Base-by-base conservation (phyloP, 2,113 vertebrate genomes). In the Eudyptes chrysolophus region DNA sequence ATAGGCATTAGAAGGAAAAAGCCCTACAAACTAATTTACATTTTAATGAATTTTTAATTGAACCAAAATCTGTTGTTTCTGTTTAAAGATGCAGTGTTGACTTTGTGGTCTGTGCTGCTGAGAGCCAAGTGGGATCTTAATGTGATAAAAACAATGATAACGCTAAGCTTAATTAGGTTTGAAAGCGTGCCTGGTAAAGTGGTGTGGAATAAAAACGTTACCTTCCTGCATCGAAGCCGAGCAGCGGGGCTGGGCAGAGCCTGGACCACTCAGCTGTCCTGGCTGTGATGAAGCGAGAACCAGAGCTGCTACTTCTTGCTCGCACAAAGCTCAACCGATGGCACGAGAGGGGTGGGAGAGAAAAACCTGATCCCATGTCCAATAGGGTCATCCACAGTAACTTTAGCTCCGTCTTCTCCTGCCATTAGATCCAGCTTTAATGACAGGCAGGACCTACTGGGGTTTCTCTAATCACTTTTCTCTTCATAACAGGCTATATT, bases 1-100 rank as follows among this genome's bases (percentile, higher is more conserved):
- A 96, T 92, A 98, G 95, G 94, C 96, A 95, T 97, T 94, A 92
- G 95, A 97, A 98, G 77, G 44, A 87, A 96, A 89, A 97, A 97
- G 91, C 89, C 90, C 95, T 95, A 98, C 97, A 97, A 98, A 97
- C 98, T 97, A 80, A 98, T 99, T 98, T 98, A 98, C 98, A 99
- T 98, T 98, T 98, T 99, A 98, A 98, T 98, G 98, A 98, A 98
- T 98, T 98, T 99, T 98, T 99, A 98, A 98, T 98, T 98, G 98
- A 98, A 98, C 98, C 96, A 49, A 98, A 99, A 98, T 98, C 98
- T 99, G 98, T 98, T 98, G 98, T 98, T 99, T 98, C 98, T 98
- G 97, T 98, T 98, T 98, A 98, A 98, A 98, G 98, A 98, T 97
- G 98, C 97, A 98, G 97, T 92, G 97, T 98, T 98, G 98, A 98